A percentile compares a stretch with the other conserved stretches of the same genome.
phyloP scores from a whole-genome alignment of 2,888 invertebrate genomes.

The Adelognathus sp. region DNA sequence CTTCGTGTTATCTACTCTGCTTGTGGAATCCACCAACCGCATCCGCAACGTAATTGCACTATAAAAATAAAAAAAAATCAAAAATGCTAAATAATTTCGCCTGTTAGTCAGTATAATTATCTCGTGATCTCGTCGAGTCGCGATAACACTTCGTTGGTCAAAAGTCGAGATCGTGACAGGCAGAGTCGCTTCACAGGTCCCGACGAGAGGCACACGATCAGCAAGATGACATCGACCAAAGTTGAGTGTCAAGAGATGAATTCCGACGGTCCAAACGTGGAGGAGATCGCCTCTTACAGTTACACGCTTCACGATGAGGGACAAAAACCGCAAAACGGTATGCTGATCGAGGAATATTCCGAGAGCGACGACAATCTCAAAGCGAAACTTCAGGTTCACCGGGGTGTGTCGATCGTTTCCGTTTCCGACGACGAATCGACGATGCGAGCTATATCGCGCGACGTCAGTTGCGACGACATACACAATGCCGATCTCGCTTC shows the following conservation, averaged over 20 bases:
- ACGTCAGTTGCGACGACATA: conserved; percentile 84
- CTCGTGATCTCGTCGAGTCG: background rate
- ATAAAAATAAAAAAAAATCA: conserved; percentile 8
- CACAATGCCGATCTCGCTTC: conserved; percentile 73
- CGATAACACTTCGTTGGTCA: background rate
- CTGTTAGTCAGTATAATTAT: conserved; percentile 35
- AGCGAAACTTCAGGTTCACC: conserved; percentile 78
- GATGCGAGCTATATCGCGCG: conserved; percentile 83
- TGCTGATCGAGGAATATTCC: conserved; percentile 79
- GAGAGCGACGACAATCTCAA: conserved; percentile 81
- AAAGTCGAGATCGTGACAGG: conserved; percentile 61
- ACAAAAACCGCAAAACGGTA: conserved; percentile 73
- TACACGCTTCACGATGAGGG: conserved; percentile 83
- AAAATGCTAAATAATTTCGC: conserved; percentile 26
- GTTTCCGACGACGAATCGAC: conserved; percentile 86
- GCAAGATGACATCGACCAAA: conserved; percentile 85
- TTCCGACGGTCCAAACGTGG: conserved; percentile 83
- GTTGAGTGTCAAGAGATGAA: conserved; percentile 83
- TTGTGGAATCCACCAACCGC: conserved; percentile 2
- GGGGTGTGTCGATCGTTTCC: conserved; percentile 86
- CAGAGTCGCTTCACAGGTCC: conserved; percentile 83
- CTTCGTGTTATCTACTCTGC: background rate
- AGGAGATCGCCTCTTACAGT: conserved; percentile 85
- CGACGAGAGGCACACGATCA: conserved; percentile 86
- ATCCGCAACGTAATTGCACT: conserved; percentile 4